These are phyloP conservation scores for Aselliscus stoliczkanus DNA, from an alignment of 2,797 vertebrate species.

Conservation along the genomic window DNA sequence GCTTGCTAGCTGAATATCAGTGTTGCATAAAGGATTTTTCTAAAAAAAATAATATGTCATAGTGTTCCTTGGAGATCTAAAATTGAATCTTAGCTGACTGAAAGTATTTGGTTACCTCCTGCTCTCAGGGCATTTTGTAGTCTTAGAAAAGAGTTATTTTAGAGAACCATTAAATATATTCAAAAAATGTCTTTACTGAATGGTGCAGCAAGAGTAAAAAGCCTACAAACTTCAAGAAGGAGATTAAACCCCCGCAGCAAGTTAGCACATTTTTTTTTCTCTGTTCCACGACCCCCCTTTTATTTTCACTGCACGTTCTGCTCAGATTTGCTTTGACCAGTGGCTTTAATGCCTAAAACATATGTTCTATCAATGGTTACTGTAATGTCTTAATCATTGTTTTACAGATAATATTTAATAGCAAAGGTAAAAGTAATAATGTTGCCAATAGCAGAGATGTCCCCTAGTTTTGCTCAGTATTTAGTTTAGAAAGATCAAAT, in stretches of 20 bases:
- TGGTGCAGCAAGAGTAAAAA: neutral
- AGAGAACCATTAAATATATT: constrained; percentile 37
- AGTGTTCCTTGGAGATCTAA: constrained; percentile 51
- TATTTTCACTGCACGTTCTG: neutral
- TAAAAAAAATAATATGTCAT: neutral
- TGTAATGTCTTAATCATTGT: neutral
- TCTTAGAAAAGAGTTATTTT: constrained; percentile 59
- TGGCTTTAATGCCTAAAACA: neutral
- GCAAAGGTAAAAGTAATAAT: neutral
- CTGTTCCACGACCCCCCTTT: neutral
- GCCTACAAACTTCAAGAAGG: neutral
- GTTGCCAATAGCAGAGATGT: neutral
- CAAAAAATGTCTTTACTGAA: neutral
- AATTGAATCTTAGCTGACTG: constrained; percentile 56
- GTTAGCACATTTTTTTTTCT: neutral
- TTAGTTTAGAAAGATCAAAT: neutral
- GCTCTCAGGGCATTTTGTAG: constrained; percentile 25
- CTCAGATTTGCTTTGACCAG: neutral
- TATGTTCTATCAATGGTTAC: neutral
- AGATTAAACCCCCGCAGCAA: neutral
- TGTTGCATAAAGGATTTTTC: neutral
- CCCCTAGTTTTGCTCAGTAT: neutral
- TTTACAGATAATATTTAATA: neutral
- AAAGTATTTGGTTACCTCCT: constrained; percentile 40
- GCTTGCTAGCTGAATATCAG: neutral